These are phyloP conservation scores for Zeugodacus cucurbitae DNA, from an alignment of 1,140 invertebrate species.

Conservation along the genomic window DNA sequence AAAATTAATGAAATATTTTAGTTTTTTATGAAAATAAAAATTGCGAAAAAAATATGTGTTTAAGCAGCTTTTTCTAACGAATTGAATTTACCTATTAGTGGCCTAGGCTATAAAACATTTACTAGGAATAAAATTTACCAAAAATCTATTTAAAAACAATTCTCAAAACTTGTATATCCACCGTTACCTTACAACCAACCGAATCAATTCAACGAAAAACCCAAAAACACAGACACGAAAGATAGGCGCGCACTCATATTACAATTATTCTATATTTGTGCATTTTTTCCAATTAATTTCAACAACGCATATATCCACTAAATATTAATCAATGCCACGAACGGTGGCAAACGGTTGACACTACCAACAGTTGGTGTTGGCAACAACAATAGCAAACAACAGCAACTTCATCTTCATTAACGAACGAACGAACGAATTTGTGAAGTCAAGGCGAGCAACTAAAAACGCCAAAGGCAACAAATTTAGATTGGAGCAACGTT, in stretches of 20 bases:
- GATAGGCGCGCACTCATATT: neutral
- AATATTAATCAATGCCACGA: constrained; percentile 29
- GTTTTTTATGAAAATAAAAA: too few species aligned
- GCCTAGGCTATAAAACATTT: too few species aligned
- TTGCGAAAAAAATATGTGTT: too few species aligned
- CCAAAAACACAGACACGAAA: neutral
- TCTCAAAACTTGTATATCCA: neutral
- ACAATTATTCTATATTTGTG: neutral
- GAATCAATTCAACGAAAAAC: neutral
- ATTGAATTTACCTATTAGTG: too few species aligned
- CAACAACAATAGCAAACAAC: neutral
- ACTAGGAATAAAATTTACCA: too few species aligned
- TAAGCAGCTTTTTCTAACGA: too few species aligned
- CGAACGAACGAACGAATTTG: neutral
- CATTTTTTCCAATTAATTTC: neutral
- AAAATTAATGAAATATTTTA: too few species aligned
- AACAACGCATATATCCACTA: neutral
- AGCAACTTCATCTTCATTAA: neutral
- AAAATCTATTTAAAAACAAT: neutral
- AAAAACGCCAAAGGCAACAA: neutral
- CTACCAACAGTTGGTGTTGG: neutral
- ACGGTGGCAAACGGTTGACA: neutral
- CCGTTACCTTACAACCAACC: neutral
- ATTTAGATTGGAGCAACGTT: neutral
- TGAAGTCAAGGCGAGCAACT: neutral